These are phyloP conservation scores for Drosophila neocordata DNA, from an alignment of 1,140 invertebrate species.

Conservation along the genomic window DNA sequence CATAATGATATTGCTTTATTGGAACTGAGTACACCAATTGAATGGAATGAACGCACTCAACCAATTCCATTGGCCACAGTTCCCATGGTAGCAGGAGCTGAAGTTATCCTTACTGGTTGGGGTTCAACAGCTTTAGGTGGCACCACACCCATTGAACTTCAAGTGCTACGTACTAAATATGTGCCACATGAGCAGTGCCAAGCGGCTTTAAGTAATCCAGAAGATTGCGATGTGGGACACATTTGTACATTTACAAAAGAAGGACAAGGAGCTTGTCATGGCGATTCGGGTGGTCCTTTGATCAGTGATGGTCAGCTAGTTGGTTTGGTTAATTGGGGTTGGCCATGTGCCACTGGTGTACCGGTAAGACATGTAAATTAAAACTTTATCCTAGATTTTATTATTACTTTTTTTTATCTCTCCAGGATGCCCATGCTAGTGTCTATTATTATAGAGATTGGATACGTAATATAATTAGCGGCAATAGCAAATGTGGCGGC, in stretches of 20 bases:
- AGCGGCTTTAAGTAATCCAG: constrained; percentile 14
- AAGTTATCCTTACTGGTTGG: constrained; percentile 83
- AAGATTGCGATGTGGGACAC: constrained; percentile 72
- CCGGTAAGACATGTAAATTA: constrained; percentile 58
- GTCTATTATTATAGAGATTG: constrained; percentile 62
- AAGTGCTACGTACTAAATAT: constrained; percentile 38
- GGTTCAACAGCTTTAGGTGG: constrained; percentile 46
- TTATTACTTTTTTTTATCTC: not conserved
- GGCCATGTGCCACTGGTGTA: constrained; percentile 83
- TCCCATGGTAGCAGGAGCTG: constrained; percentile 48
- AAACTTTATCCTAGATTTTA: not conserved
- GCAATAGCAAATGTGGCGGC: constrained; percentile 38
- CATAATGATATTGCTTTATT: constrained; percentile 84
- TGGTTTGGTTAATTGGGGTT: constrained; percentile 84
- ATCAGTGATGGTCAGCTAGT: constrained; percentile 70
- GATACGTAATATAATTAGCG: constrained; percentile 52
- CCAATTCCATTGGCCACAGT: constrained; percentile 54
- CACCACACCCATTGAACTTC: constrained; percentile 41
- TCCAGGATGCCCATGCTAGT: constrained; percentile 82
- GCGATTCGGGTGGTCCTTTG: constrained; percentile 85
- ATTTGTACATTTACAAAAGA: constrained; percentile 85
- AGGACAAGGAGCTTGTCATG: constrained; percentile 84
- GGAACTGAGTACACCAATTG: constrained; percentile 74
- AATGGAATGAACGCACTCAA: constrained; percentile 82
- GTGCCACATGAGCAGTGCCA: constrained; percentile 43